phyloP scores from a whole-genome alignment of 2,113 vertebrate species.

The Gallinago jamesoni region DNA sequence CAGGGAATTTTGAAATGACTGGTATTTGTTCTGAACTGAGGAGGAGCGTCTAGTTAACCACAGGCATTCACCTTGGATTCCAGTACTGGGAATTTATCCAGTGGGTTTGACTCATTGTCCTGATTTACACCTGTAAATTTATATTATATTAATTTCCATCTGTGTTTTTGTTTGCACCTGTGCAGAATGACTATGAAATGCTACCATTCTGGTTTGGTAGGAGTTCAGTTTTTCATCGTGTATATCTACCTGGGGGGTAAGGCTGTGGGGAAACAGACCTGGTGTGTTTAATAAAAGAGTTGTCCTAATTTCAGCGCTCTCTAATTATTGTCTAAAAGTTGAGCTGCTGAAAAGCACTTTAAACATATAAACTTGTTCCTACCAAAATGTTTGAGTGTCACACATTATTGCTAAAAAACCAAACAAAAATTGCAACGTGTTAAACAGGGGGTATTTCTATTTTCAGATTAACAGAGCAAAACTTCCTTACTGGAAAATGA shows the following conservation, averaged over 20 bases:
- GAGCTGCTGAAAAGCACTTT: neutral
- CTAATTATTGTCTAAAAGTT: slow-evolving; percentile 11
- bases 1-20: slow-evolving; percentile 7
- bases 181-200: slow-evolving; percentile 20
- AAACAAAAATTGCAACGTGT: neutral
- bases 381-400: neutral
- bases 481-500: slow-evolving; percentile 87
- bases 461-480: slow-evolving; percentile 80
- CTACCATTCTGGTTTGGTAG: slow-evolving; percentile 39
- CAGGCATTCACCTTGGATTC: slow-evolving; percentile 38
- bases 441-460: neutral
- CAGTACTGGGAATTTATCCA: slow-evolving; percentile 12
- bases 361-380: neutral
- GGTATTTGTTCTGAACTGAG: neutral
- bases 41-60: neutral
- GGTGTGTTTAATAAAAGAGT: neutral
- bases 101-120: slow-evolving; percentile 1
- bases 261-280: neutral
- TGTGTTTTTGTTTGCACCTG: slow-evolving; percentile 41
- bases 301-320: neutral
- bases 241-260: neutral
- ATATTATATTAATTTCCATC: slow-evolving; percentile 28
- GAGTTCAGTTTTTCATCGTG: neutral
- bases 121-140: slow-evolving; percentile 27
- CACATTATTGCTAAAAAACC: neutral